Conservation (phyloP, 2,113 vertebrate species). For the Gyps fulvus region DNA sequence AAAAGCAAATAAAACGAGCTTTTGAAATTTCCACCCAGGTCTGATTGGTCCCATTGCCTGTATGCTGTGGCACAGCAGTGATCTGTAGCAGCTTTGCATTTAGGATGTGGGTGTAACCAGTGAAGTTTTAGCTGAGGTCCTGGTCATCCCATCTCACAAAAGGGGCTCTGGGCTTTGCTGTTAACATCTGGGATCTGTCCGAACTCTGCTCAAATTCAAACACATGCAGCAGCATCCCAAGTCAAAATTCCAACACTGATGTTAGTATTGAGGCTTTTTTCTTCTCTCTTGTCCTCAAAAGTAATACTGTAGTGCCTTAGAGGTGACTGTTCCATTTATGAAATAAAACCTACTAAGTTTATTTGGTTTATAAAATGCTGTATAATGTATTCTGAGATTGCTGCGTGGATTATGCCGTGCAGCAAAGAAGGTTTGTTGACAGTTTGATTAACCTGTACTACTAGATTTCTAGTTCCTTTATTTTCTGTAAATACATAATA, state of each 20-base stretch:
- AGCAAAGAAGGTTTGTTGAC: neutral
- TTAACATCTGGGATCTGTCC: neutral
- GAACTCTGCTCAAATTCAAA: neutral
- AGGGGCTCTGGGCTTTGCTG: neutral
- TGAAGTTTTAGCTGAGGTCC: neutral
- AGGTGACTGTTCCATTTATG: neutral
- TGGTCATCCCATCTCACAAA: neutral
- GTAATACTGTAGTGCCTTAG: neutral
- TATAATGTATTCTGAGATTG: neutral
- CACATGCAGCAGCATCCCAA: neutral
- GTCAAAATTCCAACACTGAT: neutral
- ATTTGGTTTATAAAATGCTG: neutral
- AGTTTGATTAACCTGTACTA: slow-evolving; percentile 21
- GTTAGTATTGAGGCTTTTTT: neutral
- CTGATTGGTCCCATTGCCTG: neutral
- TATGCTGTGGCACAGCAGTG: neutral
- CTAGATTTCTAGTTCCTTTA: slow-evolving; percentile 8
- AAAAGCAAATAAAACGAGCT: neutral
- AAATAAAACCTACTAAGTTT: neutral
- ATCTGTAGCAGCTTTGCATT: neutral
- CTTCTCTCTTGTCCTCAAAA: neutral
- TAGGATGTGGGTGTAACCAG: neutral
- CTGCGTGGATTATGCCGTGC: neutral
- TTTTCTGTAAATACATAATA: slow-evolving; percentile 17
- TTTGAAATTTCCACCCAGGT: neutral